Evolutionary conservation across 2,888 invertebrate species (phyloP).

Genomic region (Apodemia hepburni): DNA sequence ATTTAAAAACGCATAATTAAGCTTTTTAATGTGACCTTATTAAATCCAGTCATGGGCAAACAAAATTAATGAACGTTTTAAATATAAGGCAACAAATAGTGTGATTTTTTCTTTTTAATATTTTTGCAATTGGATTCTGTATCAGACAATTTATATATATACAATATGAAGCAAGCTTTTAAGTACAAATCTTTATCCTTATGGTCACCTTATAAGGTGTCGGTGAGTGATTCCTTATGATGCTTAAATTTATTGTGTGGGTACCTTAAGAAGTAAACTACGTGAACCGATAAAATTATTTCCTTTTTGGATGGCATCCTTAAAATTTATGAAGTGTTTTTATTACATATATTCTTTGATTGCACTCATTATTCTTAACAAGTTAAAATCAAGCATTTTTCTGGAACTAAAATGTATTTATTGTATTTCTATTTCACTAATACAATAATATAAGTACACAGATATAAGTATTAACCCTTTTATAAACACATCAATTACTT

Average conservation of each 20-base stretch:
- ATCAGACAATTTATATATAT: slow-evolving; percentile 4
- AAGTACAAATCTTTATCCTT: slow-evolving; percentile 9
- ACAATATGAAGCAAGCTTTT: slow-evolving; percentile 5
- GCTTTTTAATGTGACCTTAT: slow-evolving; percentile 4
- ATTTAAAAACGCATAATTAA: slow-evolving; percentile 6
- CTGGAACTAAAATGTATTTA: too few species aligned
- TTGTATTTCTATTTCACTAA: too few species aligned
- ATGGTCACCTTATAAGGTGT: slow-evolving; percentile 1
- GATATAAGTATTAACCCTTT: too few species aligned
- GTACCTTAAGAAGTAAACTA: slow-evolving; percentile 10
- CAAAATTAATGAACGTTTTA: not conserved
- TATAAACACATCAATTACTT: too few species aligned
- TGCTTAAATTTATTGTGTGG: not conserved
- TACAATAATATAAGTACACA: too few species aligned
- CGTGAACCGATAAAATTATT: slow-evolving; percentile 7
- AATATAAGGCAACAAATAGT: not conserved
- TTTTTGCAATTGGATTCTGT: not conserved
- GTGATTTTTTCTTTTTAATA: not conserved
- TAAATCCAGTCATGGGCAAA: not conserved
- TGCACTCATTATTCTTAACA: not conserved
- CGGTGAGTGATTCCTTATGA: slow-evolving; percentile 9
- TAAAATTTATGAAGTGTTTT: slow-evolving; percentile 18
- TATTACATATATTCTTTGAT: not conserved
- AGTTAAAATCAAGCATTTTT: too few species aligned
- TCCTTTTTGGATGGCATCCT: slow-evolving; percentile 8